Percentiles rank a stretch among this genome's conserved stretches.
phyloP scores from a whole-genome alignment of 2,888 invertebrate genomes.

The Yponomeuta cagnagella region DNA sequence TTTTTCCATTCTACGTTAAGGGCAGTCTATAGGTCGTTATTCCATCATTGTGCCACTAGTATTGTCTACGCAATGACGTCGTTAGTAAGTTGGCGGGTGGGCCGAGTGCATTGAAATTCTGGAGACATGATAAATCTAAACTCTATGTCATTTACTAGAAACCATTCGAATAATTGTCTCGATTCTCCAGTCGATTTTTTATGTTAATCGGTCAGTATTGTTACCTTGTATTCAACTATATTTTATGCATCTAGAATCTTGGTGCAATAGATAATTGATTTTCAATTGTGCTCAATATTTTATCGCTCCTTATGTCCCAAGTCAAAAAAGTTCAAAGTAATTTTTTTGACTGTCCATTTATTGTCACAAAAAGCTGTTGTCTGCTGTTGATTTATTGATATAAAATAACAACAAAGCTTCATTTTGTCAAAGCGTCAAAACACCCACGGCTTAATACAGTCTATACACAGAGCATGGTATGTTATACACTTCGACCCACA shows the following conservation, averaged over 20 bases:
- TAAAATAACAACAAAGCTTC: conserved; percentile 56
- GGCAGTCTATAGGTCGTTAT: conserved; percentile 54
- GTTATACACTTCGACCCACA: not conserved
- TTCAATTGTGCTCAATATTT: not conserved
- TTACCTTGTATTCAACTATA: conserved; percentile 9
- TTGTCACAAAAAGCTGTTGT: conserved; percentile 46
- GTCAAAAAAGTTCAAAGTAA: no score
- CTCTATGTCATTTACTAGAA: conserved; percentile 43
- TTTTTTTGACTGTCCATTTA: not conserved
- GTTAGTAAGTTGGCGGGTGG: conserved; percentile 71
- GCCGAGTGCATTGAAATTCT: conserved; percentile 67
- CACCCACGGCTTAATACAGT: conserved; percentile 60
- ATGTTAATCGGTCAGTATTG: conserved; percentile 19
- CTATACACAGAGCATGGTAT: conserved; percentile 22
- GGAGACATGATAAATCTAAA: conserved; percentile 62
- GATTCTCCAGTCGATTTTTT: conserved; percentile 31
- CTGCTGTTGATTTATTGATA: conserved; percentile 59
- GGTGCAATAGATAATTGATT: not conserved
- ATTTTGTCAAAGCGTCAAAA: conserved; percentile 64
- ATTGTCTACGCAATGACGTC: conserved; percentile 69
- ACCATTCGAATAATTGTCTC: conserved; percentile 52
- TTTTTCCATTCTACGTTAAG: not conserved
- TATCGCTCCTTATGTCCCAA: not conserved
- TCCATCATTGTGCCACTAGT: conserved; percentile 67
- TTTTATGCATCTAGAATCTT: not conserved